Conservation (phyloP, 2,888 invertebrate genomes). For the Alloplasta piceator region DNA sequence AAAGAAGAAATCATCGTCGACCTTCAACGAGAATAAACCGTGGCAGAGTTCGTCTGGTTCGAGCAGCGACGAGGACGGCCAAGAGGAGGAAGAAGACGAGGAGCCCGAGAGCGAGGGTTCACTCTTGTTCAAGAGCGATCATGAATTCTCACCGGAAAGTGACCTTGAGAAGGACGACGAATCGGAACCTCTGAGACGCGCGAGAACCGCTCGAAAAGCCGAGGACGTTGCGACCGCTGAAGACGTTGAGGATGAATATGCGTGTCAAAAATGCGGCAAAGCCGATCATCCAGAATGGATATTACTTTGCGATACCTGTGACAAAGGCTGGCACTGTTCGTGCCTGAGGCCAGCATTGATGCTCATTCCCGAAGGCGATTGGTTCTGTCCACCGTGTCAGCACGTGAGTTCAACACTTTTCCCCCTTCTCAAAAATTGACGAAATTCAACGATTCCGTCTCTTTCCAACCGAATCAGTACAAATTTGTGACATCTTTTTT, state of each 20-base stretch:
- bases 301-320: slow-evolving; percentile 97
- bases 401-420: slow-evolving; percentile 87
- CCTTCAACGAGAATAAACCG: slow-evolving; percentile 85
- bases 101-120: slow-evolving; percentile 83
- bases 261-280: slow-evolving; percentile 95
- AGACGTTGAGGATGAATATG: slow-evolving; percentile 86
- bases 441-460: not conserved
- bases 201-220: slow-evolving; percentile 91
- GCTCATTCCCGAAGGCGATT: slow-evolving; percentile 98
- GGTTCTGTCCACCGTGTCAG: slow-evolving; percentile 99
- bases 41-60: slow-evolving; percentile 87
- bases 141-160: slow-evolving; percentile 96
- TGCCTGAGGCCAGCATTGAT: slow-evolving; percentile 96
- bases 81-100: slow-evolving; percentile 83
- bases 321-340: slow-evolving; percentile 98
- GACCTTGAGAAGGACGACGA: slow-evolving; percentile 90
- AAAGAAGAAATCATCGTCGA: slow-evolving; percentile 80
- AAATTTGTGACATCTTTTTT: not conserved
- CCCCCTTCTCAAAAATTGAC: not conserved
- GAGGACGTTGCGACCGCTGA: slow-evolving; percentile 77
- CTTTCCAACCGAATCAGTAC: not conserved
- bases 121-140: slow-evolving; percentile 90
- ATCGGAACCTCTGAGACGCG: slow-evolving; percentile 90
- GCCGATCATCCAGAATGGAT: slow-evolving; percentile 99
- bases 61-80: slow-evolving; percentile 81